phyloP scores from a whole-genome alignment of 2,888 invertebrate species.

The Ariolimax columbianus region DNA sequence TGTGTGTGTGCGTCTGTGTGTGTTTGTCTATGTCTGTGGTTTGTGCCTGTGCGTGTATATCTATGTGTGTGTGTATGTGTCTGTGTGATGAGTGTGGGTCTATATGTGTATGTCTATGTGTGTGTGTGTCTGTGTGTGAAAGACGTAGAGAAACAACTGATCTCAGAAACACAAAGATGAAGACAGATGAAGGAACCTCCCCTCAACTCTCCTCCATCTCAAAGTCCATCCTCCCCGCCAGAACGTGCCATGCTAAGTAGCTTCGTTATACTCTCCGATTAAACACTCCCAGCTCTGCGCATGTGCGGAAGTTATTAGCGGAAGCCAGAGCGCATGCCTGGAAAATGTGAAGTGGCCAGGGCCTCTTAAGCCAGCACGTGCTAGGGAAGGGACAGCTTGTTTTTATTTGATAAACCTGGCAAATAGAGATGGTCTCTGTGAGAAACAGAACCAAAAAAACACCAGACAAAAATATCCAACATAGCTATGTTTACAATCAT shows the following conservation, averaged over 20 bases:
- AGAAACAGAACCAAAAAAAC: not conserved
- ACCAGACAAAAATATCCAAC: no score
- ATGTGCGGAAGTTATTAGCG: constrained; percentile 46
- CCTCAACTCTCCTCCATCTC: not conserved
- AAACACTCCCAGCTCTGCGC: constrained; percentile 36
- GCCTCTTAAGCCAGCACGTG: constrained; percentile 35
- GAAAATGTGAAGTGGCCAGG: constrained; percentile 39
- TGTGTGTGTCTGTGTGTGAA: not conserved
- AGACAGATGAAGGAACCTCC: not conserved
- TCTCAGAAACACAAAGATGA: not conserved
- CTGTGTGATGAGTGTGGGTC: not conserved
- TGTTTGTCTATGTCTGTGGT: not conserved
- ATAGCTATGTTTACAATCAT: no score
- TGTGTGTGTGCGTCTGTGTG: no score
- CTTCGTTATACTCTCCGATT: constrained; percentile 40
- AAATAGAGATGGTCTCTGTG: not conserved
- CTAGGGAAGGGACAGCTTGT: not conserved
- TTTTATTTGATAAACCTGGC: constrained; percentile 33
- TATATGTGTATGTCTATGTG: not conserved
- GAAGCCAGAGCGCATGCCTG: constrained; percentile 40
- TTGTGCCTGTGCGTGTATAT: not conserved
- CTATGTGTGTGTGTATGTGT: not conserved
- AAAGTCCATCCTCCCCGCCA: not conserved
- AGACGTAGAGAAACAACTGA: not conserved
- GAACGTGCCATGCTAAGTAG: constrained; percentile 35